phyloP scores from a whole-genome alignment of 2,113 vertebrate genomes.

The Peromyscus maniculatus region DNA sequence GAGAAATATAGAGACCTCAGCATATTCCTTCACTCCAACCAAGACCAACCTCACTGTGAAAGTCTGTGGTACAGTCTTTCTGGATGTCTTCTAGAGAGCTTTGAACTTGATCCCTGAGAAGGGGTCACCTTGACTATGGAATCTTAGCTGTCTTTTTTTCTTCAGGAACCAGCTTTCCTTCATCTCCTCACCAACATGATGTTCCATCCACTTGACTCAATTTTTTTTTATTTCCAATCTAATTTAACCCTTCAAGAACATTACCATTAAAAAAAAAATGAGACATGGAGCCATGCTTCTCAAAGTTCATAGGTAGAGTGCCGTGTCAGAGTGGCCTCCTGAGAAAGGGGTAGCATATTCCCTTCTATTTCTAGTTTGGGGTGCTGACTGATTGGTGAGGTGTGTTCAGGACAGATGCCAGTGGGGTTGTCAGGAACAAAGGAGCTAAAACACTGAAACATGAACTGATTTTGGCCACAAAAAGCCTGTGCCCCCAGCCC shows the following conservation, averaged over 20 bases:
- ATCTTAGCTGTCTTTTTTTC: background rate
- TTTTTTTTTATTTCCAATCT: constrained; percentile 23
- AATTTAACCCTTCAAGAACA: background rate
- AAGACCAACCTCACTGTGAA: background rate
- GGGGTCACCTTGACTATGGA: background rate
- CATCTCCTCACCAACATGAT: background rate
- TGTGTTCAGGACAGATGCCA: background rate
- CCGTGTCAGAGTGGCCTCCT: background rate
- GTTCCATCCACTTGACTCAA: background rate
- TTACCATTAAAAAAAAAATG: background rate
- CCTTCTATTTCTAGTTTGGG: background rate
- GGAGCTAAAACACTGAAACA: background rate
- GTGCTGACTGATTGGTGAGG: background rate
- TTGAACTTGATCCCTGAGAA: background rate
- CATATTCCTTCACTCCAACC: background rate
- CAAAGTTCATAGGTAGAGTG: background rate
- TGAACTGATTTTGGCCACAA: background rate
- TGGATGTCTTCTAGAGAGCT: background rate
- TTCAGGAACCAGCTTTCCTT: background rate
- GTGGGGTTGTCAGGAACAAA: background rate
- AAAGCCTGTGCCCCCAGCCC: background rate
- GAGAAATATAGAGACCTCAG: background rate
- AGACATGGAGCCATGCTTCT: background rate
- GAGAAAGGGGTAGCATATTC: fast-evolving
- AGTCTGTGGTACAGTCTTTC: background rate